Evolutionary conservation across 2,888 invertebrate genomes (phyloP).

Genomic region (Napeogenes sylphis): DNA sequence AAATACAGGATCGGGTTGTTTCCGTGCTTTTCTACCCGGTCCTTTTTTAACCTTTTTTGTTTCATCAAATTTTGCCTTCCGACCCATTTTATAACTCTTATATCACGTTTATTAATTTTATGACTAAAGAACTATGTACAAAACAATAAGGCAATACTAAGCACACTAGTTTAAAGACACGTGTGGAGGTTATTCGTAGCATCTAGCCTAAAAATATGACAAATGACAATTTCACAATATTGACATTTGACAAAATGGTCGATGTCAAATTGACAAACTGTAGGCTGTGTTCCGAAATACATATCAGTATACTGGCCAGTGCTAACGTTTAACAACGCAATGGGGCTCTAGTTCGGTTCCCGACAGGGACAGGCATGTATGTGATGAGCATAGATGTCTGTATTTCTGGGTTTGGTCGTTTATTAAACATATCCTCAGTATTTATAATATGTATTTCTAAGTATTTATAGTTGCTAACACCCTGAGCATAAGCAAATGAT

Average conservation of each 20-base stretch:
- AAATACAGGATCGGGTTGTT: constrained; percentile 88
- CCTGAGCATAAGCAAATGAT: too few species aligned
- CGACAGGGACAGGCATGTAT: too few species aligned
- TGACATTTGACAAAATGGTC: neutral
- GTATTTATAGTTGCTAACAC: too few species aligned
- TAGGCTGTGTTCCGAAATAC: too few species aligned
- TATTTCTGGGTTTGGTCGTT: too few species aligned
- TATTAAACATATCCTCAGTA: too few species aligned
- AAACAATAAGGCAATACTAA: constrained; percentile 1
- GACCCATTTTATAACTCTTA: constrained; percentile 80
- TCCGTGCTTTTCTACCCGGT: constrained; percentile 90
- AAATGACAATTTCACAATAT: too few species aligned
- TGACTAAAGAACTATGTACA: neutral
- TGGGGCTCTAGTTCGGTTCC: too few species aligned
- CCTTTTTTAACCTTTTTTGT: constrained; percentile 85
- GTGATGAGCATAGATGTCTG: too few species aligned
- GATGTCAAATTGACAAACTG: neutral
- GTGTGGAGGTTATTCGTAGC: neutral
- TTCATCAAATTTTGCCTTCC: constrained; percentile 89
- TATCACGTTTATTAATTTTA: neutral
- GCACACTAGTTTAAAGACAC: constrained; percentile 2
- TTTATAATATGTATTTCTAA: too few species aligned
- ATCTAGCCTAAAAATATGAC: neutral
- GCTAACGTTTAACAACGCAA: too few species aligned
- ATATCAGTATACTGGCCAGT: too few species aligned